phyloP scores from a whole-genome alignment of 2,113 vertebrate species.

The Crotophaga sulcirostris region DNA sequence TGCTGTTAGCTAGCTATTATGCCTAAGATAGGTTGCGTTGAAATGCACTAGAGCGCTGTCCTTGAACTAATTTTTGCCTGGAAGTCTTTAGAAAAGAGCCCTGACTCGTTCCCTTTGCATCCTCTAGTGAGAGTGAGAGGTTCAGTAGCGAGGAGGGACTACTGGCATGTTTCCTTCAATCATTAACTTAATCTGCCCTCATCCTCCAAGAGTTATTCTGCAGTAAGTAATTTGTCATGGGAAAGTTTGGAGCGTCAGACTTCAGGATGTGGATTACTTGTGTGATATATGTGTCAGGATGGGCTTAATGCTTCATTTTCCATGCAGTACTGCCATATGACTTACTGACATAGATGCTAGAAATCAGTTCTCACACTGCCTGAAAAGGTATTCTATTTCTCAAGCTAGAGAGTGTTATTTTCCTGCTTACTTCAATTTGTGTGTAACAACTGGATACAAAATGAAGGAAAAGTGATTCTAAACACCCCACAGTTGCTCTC shows the following conservation, averaged over 20 bases:
- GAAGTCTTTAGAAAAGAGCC: not conserved
- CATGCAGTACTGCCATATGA: not conserved
- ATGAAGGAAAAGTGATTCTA: not conserved
- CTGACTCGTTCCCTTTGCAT: not conserved
- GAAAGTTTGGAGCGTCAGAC: not conserved
- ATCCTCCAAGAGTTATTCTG: not conserved
- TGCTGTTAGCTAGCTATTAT: not conserved
- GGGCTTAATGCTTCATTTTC: constrained; percentile 4
- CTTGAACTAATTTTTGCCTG: not conserved
- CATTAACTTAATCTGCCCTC: not conserved
- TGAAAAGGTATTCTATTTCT: not conserved
- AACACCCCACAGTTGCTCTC: not conserved
- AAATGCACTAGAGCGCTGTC: not conserved
- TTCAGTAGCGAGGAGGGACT: not conserved
- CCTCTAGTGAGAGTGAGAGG: not conserved
- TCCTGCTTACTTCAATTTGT: not conserved
- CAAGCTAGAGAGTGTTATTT: not conserved
- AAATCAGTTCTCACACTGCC: not conserved
- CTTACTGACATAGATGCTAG: not conserved
- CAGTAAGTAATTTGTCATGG: not conserved
- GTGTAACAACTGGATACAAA: not conserved
- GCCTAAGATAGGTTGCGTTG: accelerated
- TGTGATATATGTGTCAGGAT: not conserved
- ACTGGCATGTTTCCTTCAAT: not conserved
- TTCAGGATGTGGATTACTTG: not conserved